Base-by-base conservation (phyloP, 2,888 invertebrate species). In the Ornithoptera alexandrae region DNA sequence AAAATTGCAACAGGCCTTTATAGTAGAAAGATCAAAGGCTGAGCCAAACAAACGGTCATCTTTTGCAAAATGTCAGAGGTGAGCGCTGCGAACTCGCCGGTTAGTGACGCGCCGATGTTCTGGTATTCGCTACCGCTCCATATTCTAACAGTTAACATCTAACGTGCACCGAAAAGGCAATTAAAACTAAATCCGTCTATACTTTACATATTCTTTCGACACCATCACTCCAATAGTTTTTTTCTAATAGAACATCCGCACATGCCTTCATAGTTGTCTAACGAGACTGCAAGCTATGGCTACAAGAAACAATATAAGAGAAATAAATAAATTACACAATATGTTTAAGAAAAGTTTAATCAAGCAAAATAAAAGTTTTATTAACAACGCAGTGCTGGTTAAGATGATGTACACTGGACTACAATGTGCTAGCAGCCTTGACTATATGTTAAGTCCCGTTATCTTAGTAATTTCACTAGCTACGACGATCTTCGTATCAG, bases 1-100 rank as follows among this genome's bases (percentile, higher is more conserved):
- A 85, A 87, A 87, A 86, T 87, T 86, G 82, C 87, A 84, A 83
- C 80, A 85, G 84, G 80, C 77, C 78, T 75, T 77, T 78, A 79
- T 80, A 78, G 75, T 78, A 82, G 78, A 82, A 81, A 87, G 88
- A 89, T 89, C 86, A 90, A 84, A 88, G 86, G 84, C 85, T 86
- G 82, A 77, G 79, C 77, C 77, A 79, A 79, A 82, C 82, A 83
- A 85, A 82, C 84, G 86, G 88, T 84, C 88, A 86, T 90, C 88
- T 85, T 81, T 82, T 77, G 74, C 72, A 72, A 88, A 90, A 90
- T 90, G 88, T 81, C 89, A 88, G 79, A 85, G 89, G 88, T 90
- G 83, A 79, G 68, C 72, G 74, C 77, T 75, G 71, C 66, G 72
- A 69, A 77, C 74, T 72, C 73, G 75, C 71, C 71, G 74, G 72